Evolutionary conservation across 2,888 invertebrate genomes (phyloP).

Genomic region (Perdita meconis): DNA sequence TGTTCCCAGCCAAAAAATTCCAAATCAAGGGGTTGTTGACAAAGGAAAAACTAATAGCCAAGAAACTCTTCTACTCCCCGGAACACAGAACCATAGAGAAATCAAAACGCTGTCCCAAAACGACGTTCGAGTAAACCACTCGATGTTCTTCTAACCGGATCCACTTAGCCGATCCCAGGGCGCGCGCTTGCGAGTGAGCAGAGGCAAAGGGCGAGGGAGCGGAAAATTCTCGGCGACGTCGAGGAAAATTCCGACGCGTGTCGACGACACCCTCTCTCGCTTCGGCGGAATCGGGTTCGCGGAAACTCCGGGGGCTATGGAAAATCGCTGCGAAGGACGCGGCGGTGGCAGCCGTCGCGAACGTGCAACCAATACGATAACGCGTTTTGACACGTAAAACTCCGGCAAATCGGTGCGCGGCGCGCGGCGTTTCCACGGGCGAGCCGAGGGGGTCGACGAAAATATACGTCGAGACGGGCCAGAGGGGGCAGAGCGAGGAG

Average conservation of each 20-base stretch:
- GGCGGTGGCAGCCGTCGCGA: slow-evolving; percentile 41
- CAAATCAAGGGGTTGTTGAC: no score
- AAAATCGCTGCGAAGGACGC: slow-evolving; percentile 41
- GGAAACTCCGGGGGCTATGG: slow-evolving; percentile 6
- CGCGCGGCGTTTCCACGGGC: slow-evolving; percentile 17
- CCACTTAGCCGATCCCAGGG: slow-evolving; percentile 38
- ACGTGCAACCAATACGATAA: slow-evolving; percentile 66
- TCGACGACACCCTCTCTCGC: slow-evolving; percentile 54
- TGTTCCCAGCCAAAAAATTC: no score
- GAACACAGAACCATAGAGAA: no score
- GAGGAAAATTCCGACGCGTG: slow-evolving; percentile 60
- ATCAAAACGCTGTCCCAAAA: slow-evolving; percentile 27
- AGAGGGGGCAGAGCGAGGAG: not conserved
- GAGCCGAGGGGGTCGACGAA: slow-evolving; percentile 55
- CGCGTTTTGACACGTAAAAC: slow-evolving; percentile 69
- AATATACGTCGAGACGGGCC: slow-evolving; percentile 58
- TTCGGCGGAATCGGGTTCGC: slow-evolving; percentile 41
- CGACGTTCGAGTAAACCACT: slow-evolving; percentile 25
- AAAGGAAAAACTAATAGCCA: no score
- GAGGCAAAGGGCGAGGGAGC: not conserved
- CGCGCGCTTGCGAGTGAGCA: no score
- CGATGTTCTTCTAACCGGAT: slow-evolving; percentile 38
- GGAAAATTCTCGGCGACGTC: slow-evolving; percentile 22
- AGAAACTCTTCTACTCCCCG: no score
- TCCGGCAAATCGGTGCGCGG: slow-evolving; percentile 63